Evolutionary conservation across 2,888 invertebrate species (phyloP).

Genomic region (Glyphotaelius pellucidus): DNA sequence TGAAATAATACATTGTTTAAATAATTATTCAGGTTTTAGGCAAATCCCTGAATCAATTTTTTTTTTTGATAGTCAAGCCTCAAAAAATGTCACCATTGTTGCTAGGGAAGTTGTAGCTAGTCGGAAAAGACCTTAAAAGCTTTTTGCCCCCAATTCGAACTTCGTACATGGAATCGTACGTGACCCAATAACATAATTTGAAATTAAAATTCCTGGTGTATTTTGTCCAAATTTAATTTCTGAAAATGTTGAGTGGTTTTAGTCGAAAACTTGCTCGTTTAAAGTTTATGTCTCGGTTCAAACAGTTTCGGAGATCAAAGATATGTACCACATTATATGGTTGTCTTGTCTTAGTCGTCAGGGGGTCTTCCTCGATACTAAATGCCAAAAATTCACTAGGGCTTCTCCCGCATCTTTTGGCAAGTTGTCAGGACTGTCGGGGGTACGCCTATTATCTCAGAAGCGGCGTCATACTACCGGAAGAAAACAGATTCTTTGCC

Average conservation of each 20-base stretch:
- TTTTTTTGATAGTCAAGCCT: no score
- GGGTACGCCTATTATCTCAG: background rate
- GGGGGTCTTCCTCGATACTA: background rate
- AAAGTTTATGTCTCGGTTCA: background rate
- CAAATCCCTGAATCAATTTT: no score
- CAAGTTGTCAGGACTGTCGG: constrained; percentile 26
- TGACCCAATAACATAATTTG: no score
- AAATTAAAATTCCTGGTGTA: background rate
- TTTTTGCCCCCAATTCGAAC: no score
- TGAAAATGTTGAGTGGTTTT: background rate
- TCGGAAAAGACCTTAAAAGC: no score
- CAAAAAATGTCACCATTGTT: no score
- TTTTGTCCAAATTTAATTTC: no score
- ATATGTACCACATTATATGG: background rate
- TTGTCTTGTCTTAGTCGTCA: background rate
- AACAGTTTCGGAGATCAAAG: background rate
- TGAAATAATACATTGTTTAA: no score
- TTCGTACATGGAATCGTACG: no score
- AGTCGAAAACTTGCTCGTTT: background rate
- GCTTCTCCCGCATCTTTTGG: constrained; percentile 27
- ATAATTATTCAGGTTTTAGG: no score
- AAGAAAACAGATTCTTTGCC: background rate
- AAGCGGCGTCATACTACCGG: constrained; percentile 14
- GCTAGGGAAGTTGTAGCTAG: no score
- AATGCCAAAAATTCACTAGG: background rate